Conservation (phyloP, 2,113 vertebrate species). For the Henicopernis longicauda region DNA sequence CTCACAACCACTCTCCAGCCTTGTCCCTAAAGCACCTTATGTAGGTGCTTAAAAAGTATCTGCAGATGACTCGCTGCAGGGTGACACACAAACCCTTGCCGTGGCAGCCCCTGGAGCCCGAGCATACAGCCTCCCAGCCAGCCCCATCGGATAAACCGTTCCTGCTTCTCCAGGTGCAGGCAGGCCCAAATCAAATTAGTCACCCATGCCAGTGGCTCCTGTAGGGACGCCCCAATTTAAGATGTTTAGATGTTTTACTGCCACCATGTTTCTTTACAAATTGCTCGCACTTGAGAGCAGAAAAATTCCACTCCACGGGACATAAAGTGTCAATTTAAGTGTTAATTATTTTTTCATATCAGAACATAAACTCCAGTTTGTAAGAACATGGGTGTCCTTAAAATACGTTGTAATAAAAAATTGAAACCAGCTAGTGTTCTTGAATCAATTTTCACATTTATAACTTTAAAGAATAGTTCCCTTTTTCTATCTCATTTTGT, state of each 20-base stretch:
- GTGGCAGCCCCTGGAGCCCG: not conserved
- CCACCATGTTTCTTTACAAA: not conserved
- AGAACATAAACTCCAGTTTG: slow-evolving; percentile 59
- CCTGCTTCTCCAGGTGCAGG: not conserved
- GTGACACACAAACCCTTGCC: not conserved
- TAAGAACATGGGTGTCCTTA: slow-evolving; percentile 52
- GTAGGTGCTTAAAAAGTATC: not conserved
- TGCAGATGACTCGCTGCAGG: not conserved
- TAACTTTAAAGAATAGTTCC: slow-evolving; percentile 52
- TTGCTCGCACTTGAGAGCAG: not conserved
- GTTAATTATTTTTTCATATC: slow-evolving; percentile 70
- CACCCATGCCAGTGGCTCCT: not conserved
- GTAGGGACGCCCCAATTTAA: not conserved
- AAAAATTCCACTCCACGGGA: slow-evolving; percentile 24
- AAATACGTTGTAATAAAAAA: slow-evolving; percentile 54
- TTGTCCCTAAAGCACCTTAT: not conserved
- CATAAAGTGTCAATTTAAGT: slow-evolving; percentile 23
- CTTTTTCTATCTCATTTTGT: slow-evolving; percentile 25
- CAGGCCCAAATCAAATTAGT: not conserved
- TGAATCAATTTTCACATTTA: slow-evolving; percentile 72
- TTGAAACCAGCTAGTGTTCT: slow-evolving; percentile 67
- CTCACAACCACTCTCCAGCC: not conserved
- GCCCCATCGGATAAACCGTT: not conserved
- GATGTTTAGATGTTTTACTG: not conserved
- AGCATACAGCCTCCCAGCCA: not conserved